Conservation (phyloP, 1,140 invertebrate genomes). For the Formica selysi region DNA sequence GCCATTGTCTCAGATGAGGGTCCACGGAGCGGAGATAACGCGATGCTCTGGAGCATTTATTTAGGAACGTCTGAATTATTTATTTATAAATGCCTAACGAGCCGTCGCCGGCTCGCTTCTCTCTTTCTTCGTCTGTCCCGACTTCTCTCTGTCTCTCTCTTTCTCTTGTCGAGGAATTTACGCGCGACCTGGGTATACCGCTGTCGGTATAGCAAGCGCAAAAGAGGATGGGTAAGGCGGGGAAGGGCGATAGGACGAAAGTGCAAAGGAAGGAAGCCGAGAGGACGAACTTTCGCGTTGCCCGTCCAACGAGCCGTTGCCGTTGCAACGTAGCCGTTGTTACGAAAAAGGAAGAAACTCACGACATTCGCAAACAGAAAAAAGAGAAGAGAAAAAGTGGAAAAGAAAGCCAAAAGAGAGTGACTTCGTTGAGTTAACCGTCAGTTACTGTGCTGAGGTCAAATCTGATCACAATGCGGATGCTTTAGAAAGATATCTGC, state of each 20-base stretch:
- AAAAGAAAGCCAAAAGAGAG: constrained; percentile 45
- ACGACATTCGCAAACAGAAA: constrained; percentile 30
- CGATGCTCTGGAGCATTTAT: constrained; percentile 61
- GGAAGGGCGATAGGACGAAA: constrained; percentile 41
- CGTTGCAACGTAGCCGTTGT: constrained; percentile 42
- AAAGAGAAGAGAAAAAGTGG: not conserved
- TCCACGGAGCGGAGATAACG: constrained; percentile 40
- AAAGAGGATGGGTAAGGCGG: constrained; percentile 14
- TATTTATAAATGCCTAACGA: constrained; percentile 77
- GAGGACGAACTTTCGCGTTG: constrained; percentile 56
- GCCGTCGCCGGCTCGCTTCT: constrained; percentile 54
- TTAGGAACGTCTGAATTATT: constrained; percentile 75
- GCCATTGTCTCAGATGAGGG: constrained; percentile 36
- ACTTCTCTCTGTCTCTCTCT: constrained; percentile 40
- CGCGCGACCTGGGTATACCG: constrained; percentile 57
- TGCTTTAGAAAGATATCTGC: constrained; percentile 21
- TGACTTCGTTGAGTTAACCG: constrained; percentile 51
- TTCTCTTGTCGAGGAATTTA: constrained; percentile 70
- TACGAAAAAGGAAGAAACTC: constrained; percentile 56
- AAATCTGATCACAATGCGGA: constrained; percentile 4
- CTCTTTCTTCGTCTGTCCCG: constrained; percentile 25
- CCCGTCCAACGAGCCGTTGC: constrained; percentile 55
- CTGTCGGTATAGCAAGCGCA: constrained; percentile 24
- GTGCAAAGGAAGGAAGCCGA: constrained; percentile 56
- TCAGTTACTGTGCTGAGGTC: constrained; percentile 9